A percentile compares a stretch with the other conserved stretches of the same genome.
These are phyloP conservation scores for Cyrtorhinus lividipennis DNA, from an alignment of 1,140 invertebrate genomes.

Conservation along the genomic window DNA sequence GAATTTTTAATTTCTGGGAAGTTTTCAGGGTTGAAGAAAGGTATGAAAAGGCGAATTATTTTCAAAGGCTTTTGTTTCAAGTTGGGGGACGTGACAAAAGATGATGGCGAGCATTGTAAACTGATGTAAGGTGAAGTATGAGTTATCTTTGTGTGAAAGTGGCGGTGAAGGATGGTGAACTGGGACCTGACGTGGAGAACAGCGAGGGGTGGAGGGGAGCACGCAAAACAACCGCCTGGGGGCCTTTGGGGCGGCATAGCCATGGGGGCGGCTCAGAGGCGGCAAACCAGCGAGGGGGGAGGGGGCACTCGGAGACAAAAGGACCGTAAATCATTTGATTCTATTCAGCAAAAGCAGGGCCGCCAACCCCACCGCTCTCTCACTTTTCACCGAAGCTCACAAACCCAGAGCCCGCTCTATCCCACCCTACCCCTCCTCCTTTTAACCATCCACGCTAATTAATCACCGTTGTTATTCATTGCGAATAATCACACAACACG, in stretches of 20 bases:
- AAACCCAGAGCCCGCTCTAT: background rate
- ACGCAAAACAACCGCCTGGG: background rate
- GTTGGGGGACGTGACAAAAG: background rate
- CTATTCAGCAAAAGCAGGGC: conserved; percentile 10
- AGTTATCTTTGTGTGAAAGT: conserved; percentile 10
- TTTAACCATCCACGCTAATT: conserved; percentile 10
- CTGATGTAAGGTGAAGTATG: conserved; percentile 13
- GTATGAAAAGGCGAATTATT: background rate
- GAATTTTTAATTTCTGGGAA: too few relatives aligned
- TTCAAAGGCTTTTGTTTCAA: conserved; percentile 8
- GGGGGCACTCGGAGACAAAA: conserved; percentile 9
- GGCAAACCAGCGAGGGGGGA: too few relatives aligned
- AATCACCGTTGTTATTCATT: conserved; percentile 17
- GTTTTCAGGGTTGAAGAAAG: background rate
- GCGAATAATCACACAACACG: conserved; percentile 19
- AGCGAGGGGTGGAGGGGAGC: background rate
- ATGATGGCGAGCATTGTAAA: background rate
- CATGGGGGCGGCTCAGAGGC: background rate
- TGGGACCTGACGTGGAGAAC: too few relatives aligned
- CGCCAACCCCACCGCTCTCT: conserved; percentile 7
- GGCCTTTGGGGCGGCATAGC: background rate
- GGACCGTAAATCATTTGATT: conserved; percentile 17
- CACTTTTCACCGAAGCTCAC: conserved; percentile 12
- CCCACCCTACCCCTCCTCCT: background rate
- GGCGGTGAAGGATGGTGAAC: too few relatives aligned